Percentiles rank a stretch among this genome's conserved stretches.
These are phyloP conservation scores for Cecropterus lyciades DNA, from an alignment of 1,140 invertebrate genomes.

Conservation along the genomic window DNA sequence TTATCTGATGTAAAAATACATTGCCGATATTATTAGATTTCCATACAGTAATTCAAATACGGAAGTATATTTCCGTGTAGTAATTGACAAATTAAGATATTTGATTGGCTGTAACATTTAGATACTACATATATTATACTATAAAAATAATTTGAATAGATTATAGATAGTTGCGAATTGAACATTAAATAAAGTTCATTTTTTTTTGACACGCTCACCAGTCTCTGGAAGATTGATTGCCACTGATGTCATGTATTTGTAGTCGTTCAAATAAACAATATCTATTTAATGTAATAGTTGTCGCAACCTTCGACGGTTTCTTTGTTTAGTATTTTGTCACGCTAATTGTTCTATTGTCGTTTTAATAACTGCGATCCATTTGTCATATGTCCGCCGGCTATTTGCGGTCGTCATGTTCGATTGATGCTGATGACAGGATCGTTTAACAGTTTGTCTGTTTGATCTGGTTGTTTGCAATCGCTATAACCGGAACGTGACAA, in stretches of 20 bases:
- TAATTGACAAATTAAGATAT: no score
- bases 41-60: no score
- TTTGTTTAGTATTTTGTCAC: conserved; percentile 66
- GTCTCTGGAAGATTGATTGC: conserved; percentile 1
- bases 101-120: no score
- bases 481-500: conserved; percentile 5
- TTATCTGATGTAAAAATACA: no score
- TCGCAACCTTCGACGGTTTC: conserved; percentile 52
- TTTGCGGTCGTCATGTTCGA: conserved; percentile 45
- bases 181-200: no score
- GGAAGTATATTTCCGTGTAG: no score
- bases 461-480: conserved; percentile 30
- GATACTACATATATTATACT: no score
- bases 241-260: neutral
- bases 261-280: conserved; percentile 7
- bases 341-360: conserved; percentile 72
- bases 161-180: no score
- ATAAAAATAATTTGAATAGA: no score
- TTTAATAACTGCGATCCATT: conserved; percentile 57
- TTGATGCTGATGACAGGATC: conserved; percentile 47
- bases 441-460: conserved; percentile 45
- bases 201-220: no score
- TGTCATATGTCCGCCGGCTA: conserved; percentile 51
- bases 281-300: conserved; percentile 2
- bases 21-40: no score